These are phyloP conservation scores for Rotaria sp. DNA, from an alignment of 2,888 invertebrate species.

Conservation along the genomic window DNA sequence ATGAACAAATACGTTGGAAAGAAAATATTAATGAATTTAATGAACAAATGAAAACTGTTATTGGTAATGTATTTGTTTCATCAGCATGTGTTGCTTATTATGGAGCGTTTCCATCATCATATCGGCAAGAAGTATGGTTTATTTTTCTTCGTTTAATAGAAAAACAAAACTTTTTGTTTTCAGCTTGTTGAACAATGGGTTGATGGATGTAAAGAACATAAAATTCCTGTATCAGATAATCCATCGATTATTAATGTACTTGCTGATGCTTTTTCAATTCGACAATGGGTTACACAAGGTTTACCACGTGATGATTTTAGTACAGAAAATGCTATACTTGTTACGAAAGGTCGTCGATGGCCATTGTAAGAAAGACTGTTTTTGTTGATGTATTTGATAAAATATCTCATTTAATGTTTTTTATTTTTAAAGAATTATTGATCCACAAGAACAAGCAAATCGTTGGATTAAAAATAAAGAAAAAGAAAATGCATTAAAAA, in stretches of 20 bases:
- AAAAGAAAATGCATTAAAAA: constrained; percentile 49
- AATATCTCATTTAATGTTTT: background rate
- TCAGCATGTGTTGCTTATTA: constrained; percentile 57
- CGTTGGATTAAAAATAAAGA: constrained; percentile 53
- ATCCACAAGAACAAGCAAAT: constrained; percentile 57
- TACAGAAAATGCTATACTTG: constrained; percentile 56
- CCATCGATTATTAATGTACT: constrained; percentile 61
- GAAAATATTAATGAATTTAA: constrained; percentile 61
- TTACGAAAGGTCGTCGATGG: constrained; percentile 55
- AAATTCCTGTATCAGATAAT: constrained; percentile 67
- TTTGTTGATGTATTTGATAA: background rate
- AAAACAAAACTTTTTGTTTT: background rate
- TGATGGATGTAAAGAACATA: constrained; percentile 61
- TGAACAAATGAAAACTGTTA: constrained; percentile 52
- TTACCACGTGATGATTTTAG: constrained; percentile 55
- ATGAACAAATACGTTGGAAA: constrained; percentile 78
- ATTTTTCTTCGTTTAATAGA: too few relatives aligned
- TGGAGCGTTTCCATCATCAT: constrained; percentile 55
- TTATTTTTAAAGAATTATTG: constrained; percentile 50
- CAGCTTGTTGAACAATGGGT: constrained; percentile 66
- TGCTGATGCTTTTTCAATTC: constrained; percentile 61
- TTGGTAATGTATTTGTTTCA: constrained; percentile 56
- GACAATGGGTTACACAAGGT: constrained; percentile 58
- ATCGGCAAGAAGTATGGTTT: constrained; percentile 45
- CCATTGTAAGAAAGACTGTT: constrained; percentile 45